Evolutionary conservation across 2,888 invertebrate genomes (phyloP).

Genomic region (Girardia tigrina): DNA sequence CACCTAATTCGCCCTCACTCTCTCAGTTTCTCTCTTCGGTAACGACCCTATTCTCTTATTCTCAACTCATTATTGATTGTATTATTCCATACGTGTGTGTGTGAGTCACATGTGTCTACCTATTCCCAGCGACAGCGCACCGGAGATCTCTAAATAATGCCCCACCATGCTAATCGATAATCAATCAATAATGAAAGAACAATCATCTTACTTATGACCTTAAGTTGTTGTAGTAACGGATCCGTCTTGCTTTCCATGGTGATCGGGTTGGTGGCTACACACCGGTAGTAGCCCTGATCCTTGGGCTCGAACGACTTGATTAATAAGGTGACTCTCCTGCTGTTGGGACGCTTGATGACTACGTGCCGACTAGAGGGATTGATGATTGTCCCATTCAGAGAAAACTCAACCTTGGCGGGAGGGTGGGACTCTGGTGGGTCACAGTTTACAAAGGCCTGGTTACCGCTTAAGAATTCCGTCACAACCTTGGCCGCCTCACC

Average conservation of each 20-base stretch:
- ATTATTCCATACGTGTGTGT: no score
- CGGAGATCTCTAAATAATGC: no score
- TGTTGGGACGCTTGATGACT: constrained; percentile 13
- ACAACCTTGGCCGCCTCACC: background rate
- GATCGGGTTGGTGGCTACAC: constrained; percentile 26
- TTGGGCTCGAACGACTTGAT: background rate
- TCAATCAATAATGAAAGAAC: no score
- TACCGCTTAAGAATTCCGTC: background rate
- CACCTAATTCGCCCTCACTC: no score
- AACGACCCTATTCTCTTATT: no score
- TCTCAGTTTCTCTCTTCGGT: no score
- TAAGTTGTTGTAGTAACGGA: background rate
- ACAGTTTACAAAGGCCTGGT: background rate
- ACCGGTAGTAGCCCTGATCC: constrained; percentile 27
- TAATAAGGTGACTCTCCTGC: constrained; percentile 8
- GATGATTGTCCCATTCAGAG: background rate
- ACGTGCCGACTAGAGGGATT: background rate
- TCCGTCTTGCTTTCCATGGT: background rate
- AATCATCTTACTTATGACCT: constrained; percentile 24
- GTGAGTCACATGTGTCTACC: no score
- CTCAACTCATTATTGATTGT: no score
- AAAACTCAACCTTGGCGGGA: background rate
- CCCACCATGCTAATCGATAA: no score
- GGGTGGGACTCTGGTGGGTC: background rate
- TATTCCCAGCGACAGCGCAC: no score